These are phyloP conservation scores for Sesamia inferens DNA, from an alignment of 2,888 invertebrate species.

Conservation along the genomic window DNA sequence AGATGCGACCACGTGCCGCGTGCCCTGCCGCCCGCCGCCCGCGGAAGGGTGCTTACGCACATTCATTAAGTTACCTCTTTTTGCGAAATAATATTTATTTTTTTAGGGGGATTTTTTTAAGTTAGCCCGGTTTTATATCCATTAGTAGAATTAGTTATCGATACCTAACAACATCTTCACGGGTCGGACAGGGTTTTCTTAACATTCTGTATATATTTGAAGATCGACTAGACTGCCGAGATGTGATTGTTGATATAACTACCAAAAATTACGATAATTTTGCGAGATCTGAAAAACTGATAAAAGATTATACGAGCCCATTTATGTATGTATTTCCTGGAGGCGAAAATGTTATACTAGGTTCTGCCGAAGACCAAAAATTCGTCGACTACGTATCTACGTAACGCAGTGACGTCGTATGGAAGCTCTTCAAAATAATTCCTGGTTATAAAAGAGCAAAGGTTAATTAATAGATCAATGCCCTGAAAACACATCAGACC, in stretches of 20 bases:
- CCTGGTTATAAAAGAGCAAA: neutral
- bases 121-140: no score
- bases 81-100: no score
- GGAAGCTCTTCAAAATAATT: conserved; percentile 19
- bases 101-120: no score
- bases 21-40: no score
- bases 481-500: neutral
- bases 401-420: conserved; percentile 1
- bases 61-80: no score
- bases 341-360: neutral
- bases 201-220: neutral
- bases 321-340: no score
- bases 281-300: neutral
- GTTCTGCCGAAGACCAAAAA: neutral
- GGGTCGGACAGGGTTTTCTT: no score
- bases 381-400: neutral
- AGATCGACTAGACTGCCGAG: neutral
- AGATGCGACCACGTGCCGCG: no score
- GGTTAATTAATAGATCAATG: conserved; percentile 28
- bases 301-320: neutral
- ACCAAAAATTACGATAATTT: neutral
- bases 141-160: no score
- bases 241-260: neutral
- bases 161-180: no score
- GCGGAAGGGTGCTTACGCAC: no score